Percentiles rank a stretch among this genome's conserved stretches.
These are phyloP conservation scores for Tetanocera ferruginea DNA, from an alignment of 2,888 invertebrate genomes.

Conservation along the genomic window DNA sequence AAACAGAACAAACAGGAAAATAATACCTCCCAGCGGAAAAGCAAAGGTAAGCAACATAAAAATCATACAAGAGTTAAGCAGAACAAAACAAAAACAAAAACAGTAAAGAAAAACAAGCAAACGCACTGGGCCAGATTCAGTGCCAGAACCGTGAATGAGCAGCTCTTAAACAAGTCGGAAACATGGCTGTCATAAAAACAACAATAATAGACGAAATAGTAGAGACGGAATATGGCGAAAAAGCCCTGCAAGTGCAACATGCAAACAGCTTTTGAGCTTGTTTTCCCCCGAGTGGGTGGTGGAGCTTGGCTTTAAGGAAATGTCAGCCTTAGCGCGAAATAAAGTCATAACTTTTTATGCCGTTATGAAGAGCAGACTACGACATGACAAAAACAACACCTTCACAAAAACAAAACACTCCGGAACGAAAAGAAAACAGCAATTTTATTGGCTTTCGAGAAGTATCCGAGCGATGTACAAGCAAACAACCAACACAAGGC, in stretches of 20 bases:
- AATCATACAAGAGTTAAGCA: not conserved
- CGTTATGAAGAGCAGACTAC: not conserved
- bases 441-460: not conserved
- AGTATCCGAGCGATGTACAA: not conserved
- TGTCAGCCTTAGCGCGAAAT: constrained; percentile 27
- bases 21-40: not conserved
- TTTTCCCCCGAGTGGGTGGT: not conserved
- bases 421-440: not conserved
- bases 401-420: not conserved
- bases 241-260: constrained; percentile 1
- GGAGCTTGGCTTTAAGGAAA: not conserved
- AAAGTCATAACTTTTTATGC: constrained; percentile 32
- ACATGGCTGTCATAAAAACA: too few relatives aligned
- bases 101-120: not conserved
- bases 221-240: not conserved
- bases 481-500: not conserved
- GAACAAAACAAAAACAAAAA: not conserved
- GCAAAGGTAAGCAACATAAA: not conserved
- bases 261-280: constrained; percentile 31
- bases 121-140: too few relatives aligned
- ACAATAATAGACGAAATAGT: too few relatives aligned
- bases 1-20: not conserved
- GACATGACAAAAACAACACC: not conserved
- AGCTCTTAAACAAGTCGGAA: too few relatives aligned
- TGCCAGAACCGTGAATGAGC: too few relatives aligned